These are phyloP conservation scores for Cyphomyrus discorhynchus DNA, from an alignment of 2,113 vertebrate genomes.

Conservation along the genomic window DNA sequence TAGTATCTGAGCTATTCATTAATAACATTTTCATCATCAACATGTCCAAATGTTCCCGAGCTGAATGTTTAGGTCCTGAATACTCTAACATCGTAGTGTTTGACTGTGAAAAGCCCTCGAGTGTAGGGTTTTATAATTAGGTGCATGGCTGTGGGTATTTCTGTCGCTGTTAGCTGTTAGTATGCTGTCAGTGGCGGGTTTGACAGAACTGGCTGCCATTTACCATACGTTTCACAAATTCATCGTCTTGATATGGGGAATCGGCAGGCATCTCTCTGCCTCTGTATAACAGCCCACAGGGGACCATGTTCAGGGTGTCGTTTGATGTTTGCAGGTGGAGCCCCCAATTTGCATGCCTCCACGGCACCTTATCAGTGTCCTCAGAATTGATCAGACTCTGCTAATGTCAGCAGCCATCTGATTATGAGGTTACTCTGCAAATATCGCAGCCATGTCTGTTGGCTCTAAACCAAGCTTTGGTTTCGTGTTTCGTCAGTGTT, in stretches of 20 bases:
- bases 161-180: background rate
- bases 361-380: background rate
- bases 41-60: background rate
- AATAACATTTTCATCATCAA: background rate
- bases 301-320: background rate
- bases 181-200: background rate
- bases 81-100: background rate
- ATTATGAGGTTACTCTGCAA: background rate
- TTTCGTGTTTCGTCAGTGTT: background rate
- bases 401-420: background rate
- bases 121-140: background rate
- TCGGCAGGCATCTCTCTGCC: background rate
- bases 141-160: background rate
- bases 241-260: background rate
- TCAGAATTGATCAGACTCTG: background rate
- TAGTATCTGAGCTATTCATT: background rate
- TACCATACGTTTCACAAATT: background rate
- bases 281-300: background rate
- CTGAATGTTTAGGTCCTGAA: background rate
- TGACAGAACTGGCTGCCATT: background rate
- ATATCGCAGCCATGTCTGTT: background rate
- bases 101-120: background rate
- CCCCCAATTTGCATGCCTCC: background rate
- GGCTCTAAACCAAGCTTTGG: background rate
- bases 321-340: background rate